Conservation (phyloP, 2,113 vertebrate genomes). For the Halichoeres trimaculatus region DNA sequence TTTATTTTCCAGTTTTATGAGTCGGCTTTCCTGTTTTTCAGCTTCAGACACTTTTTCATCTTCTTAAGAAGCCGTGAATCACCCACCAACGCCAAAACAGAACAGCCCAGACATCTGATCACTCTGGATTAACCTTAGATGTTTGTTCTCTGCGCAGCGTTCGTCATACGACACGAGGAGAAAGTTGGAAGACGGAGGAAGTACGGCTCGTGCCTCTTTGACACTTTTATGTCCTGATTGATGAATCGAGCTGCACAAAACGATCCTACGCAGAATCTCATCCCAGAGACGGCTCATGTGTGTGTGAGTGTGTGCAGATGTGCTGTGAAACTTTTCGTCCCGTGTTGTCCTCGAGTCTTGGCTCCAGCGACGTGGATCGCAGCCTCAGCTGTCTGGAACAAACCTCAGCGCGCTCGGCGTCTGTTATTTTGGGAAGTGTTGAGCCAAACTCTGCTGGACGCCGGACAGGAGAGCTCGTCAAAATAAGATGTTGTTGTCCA, state of each 20-base stretch:
- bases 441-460: neutral
- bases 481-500: conserved; percentile 1
- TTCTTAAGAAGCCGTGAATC: neutral
- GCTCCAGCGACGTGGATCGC: neutral
- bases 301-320: conserved; percentile 30
- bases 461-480: conserved; percentile 4
- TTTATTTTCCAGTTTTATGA: neutral
- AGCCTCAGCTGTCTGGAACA: neutral
- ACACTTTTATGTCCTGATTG: conserved; percentile 34
- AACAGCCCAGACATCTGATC: conserved; percentile 1
- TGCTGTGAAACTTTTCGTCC: conserved; percentile 29
- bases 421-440: neutral
- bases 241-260: conserved; percentile 27
- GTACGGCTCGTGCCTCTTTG: conserved; percentile 38
- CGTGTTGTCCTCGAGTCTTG: conserved; percentile 14
- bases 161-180: conserved; percentile 10
- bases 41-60: neutral
- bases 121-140: conserved; percentile 1
- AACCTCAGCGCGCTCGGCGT: neutral
- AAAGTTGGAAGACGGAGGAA: neutral
- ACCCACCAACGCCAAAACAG: conserved; percentile 8
- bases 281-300: neutral
- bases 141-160: neutral
- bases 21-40: neutral
- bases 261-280: conserved; percentile 14